A percentile compares a stretch with the other conserved stretches of the same genome.
Evolutionary conservation across 2,113 vertebrate species (phyloP).

Genomic region (Argyrosomus japonicus): DNA sequence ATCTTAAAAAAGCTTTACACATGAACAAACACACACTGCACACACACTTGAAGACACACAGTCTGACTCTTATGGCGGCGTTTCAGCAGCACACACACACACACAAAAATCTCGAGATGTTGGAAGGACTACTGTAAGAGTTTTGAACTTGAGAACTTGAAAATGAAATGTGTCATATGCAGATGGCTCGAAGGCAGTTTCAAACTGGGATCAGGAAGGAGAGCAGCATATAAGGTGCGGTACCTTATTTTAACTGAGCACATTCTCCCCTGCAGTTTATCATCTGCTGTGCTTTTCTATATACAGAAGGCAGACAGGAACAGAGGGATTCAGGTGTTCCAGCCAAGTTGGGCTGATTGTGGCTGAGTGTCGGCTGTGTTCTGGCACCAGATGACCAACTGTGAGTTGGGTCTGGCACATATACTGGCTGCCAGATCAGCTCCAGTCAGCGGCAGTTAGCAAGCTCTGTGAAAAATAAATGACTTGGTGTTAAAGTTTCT

Average conservation of each 20-base stretch:
- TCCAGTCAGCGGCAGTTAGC: constrained; percentile 24
- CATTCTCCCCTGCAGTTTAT: constrained; percentile 12
- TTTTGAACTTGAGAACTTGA: constrained; percentile 23
- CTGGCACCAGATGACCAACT: constrained; percentile 44
- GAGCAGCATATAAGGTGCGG: not conserved
- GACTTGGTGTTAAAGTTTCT: constrained; percentile 7
- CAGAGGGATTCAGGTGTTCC: constrained; percentile 40
- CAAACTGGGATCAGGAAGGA: constrained; percentile 11
- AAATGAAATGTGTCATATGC: constrained; percentile 45
- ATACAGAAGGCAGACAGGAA: constrained; percentile 19
- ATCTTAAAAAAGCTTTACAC: constrained; percentile 38
- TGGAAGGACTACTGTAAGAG: constrained; percentile 8
- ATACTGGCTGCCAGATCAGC: constrained; percentile 35
- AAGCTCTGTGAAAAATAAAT: not conserved
- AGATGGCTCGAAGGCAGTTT: constrained; percentile 28
- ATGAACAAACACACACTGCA: constrained; percentile 11
- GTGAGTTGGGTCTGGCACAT: constrained; percentile 45
- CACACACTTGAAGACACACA: not conserved
- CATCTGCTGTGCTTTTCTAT: constrained; percentile 6
- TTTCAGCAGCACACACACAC: constrained; percentile 12
- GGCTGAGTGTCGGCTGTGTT: constrained; percentile 36
- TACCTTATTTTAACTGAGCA: constrained; percentile 29
- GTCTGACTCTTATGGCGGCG: not conserved
- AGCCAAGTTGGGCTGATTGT: constrained; percentile 41
- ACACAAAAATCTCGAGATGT: constrained; percentile 7